Percentiles rank a stretch among this genome's conserved stretches.
phyloP scores from a whole-genome alignment of 1,140 invertebrate species.

The Drosophila yakuba region DNA sequence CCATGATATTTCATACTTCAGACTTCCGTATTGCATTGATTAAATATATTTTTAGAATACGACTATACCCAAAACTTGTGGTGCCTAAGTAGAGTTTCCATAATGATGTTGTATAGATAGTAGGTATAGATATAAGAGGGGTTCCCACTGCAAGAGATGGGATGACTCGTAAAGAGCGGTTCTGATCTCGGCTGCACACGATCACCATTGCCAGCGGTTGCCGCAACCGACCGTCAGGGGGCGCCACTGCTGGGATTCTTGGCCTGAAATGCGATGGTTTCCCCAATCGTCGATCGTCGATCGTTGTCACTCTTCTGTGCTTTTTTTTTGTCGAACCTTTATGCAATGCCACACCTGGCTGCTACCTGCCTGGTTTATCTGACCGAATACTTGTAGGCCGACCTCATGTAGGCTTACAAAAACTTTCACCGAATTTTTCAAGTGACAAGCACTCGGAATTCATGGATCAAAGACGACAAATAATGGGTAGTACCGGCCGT shows the following conservation, averaged over 20 bases:
- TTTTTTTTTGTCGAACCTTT: constrained; percentile 4
- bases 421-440: constrained; percentile 49
- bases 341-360: constrained; percentile 33
- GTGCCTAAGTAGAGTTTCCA: too few relatives aligned
- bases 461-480: constrained; percentile 23
- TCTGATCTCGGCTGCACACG: constrained; percentile 3
- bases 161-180: neutral
- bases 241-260: neutral
- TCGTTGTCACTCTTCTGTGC: too few relatives aligned
- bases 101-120: too few relatives aligned
- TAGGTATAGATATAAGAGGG: too few relatives aligned
- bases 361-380: constrained; percentile 3
- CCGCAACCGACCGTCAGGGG: neutral
- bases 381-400: constrained; percentile 34
- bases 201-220: neutral
- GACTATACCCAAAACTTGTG: too few relatives aligned
- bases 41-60: too few relatives aligned
- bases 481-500: neutral
- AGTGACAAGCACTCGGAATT: constrained; percentile 45
- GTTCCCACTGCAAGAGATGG: too few relatives aligned
- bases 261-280: neutral
- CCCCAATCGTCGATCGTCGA: neutral
- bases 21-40: too few relatives aligned
- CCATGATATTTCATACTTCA: too few relatives aligned
- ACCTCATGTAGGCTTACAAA: constrained; percentile 32